Base-by-base conservation (phyloP, 2,113 vertebrate species). In the Gnathonemus echidnorhynchus region DNA sequence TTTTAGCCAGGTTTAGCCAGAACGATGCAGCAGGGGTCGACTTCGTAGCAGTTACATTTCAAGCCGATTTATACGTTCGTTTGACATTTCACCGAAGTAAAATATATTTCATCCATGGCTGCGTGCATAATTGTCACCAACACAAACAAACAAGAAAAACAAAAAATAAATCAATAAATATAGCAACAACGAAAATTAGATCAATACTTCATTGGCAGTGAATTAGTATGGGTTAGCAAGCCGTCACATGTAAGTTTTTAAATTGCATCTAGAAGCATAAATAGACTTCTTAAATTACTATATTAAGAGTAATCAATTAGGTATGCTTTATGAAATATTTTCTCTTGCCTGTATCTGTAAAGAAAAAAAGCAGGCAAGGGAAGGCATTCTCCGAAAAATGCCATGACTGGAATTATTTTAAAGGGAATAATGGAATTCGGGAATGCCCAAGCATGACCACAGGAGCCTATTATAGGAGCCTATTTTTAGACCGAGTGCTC, bases 321-420 rank as follows among this genome's bases (percentile, higher is more conserved):
- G 9, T 39, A 17, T 80, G 13, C 13, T 80, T 42, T 80, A 80
- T 8, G 35, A 42, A 80, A 80, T 5, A 42, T 80, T 39, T 39
- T 42, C 5, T 42, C 15, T 80, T 80, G 11, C 74, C 4, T 15
- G 70, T 10, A 74, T 74, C 13, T 74, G 66, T 74, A 74, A 74
- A 31, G 27, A 31, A 74, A 74, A 35, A 50, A 35, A 35, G 35
- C 74, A 42, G 74, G 35, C 17, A 80, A 80, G 13, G 17, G 74
- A 80, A 80, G 31, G 35, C 74, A 80, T 80, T 80, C 39, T 80
- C 74, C 11, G 31, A 19, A 42, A 77, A 80, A 80, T 80, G 10
- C 62, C 62, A 70, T 70, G 74, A 80, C 74, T 80, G 74, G 39
- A 86, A 48, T 86, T 48, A 86, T 86, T 86, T n/a, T 49, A 49